phyloP scores from a whole-genome alignment of 2,113 vertebrate genomes.

The Sardina pilchardus region DNA sequence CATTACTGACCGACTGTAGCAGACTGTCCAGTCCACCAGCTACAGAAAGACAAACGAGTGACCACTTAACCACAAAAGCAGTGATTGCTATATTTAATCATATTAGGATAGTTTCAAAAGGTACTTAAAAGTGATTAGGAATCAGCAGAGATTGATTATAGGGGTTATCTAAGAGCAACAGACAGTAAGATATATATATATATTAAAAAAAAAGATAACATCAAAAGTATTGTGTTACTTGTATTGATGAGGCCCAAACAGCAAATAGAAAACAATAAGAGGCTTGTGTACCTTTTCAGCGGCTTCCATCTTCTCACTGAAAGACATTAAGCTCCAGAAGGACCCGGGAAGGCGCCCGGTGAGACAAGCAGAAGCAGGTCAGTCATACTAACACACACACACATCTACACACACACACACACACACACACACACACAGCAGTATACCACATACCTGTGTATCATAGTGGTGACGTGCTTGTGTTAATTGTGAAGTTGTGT shows the following conservation, averaged over 20 bases:
- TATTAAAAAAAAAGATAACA: not conserved
- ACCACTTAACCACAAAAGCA: not conserved
- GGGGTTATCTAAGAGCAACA: not conserved
- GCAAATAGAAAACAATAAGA: not conserved
- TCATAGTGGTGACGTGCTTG: constrained; percentile 40
- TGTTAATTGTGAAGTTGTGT: constrained; percentile 19
- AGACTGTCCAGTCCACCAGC: not conserved
- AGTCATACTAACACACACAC: constrained; percentile 42
- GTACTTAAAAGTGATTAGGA: not conserved
- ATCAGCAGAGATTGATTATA: not conserved
- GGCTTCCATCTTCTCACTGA: constrained; percentile 77
- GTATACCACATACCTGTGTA: not conserved
- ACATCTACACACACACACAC: not conserved
- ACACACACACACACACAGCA: constrained; percentile 20
- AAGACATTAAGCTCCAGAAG: constrained; percentile 76
- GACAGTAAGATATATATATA: not conserved
- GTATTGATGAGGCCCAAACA: not conserved
- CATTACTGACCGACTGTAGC: not conserved
- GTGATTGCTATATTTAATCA: not conserved
- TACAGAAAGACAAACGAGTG: not conserved
- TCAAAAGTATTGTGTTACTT: not conserved
- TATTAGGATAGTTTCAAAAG: not conserved
- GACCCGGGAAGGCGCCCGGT: constrained; percentile 78
- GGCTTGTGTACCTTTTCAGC: constrained; percentile 57
- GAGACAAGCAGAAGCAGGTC: constrained; percentile 71